phyloP scores from a whole-genome alignment of 1,140 invertebrate genomes.

The Drosophila equinoxialis region DNA sequence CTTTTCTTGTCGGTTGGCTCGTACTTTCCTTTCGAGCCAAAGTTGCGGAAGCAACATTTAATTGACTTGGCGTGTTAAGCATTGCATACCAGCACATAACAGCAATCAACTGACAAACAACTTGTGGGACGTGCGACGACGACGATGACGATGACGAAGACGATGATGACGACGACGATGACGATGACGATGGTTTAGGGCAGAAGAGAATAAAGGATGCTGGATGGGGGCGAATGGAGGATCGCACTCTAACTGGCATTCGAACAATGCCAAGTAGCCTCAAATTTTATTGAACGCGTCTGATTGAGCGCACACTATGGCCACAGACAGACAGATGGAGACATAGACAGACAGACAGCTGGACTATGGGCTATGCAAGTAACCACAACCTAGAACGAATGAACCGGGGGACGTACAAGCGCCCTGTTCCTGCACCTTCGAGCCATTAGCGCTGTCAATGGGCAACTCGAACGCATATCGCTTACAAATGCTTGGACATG shows the following conservation, averaged over 20 bases:
- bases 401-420: neutral
- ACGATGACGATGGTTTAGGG: constrained; percentile 18
- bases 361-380: neutral
- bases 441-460: constrained; percentile 19
- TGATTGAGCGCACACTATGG: constrained; percentile 57
- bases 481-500: constrained; percentile 16
- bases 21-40: constrained; percentile 58
- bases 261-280: constrained; percentile 70
- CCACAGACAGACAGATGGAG: constrained; percentile 1
- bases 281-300: constrained; percentile 71
- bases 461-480: constrained; percentile 11
- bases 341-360: constrained; percentile 1
- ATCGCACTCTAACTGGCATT: constrained; percentile 37
- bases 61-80: constrained; percentile 80
- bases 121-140: constrained; percentile 53
- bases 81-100: constrained; percentile 73
- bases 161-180: constrained; percentile 9
- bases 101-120: constrained; percentile 73
- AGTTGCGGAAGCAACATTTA: constrained; percentile 77
- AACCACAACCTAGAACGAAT: no score
- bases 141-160: constrained; percentile 11
- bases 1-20: constrained; percentile 6
- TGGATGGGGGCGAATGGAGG: neutral
- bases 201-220: neutral
- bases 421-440: neutral